Base-by-base conservation (phyloP, 2,113 vertebrate genomes). In the Lasiurus cinereus region DNA sequence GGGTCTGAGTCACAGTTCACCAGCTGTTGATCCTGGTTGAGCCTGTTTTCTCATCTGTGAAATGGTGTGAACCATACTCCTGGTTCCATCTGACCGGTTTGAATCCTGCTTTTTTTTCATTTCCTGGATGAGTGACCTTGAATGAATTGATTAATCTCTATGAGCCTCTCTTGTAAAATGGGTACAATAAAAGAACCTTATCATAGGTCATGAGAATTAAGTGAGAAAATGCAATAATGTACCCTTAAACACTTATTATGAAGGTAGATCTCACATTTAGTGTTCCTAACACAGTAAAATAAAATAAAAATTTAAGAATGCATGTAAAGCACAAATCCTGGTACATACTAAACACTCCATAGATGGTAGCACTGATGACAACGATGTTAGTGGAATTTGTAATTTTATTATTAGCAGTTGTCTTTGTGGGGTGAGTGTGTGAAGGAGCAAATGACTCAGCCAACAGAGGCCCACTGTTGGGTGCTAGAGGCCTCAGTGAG, bases 31-130 rank as follows among this genome's bases (percentile, higher is more conserved):
- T 76, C 31, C 19, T 64, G 24, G 27, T 15, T 6, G 18, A 83
- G 33, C 43, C 36, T 70, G n/a, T 91, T 95, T 87, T 90, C 67
- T 96, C 46, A 52, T 84, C 16, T 56, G 59, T 48, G 80, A 95
- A 80, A 50, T 50, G 39, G 24, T n/a, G 46, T 46, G 31, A 86
- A 19, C 72, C 43, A 15, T 2, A 48, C 4, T 15, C 14, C 50
- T 56, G 39, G 39, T 39, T 39, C 39, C 77, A n/a, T 80, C 36
- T 36, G 72, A 43, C 56, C 83, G 19, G 19, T 88, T 54, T 94
- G 29, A 92, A 52, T 84, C 62, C 33, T 62, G 16, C 36, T 82
- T 82, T 79, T 82, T 79, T 54, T 83, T 82, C 83, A 56, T 77
- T 83, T 72, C 67, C 85, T 83, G 70, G 69, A 69, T 67, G 12